Conservation (phyloP, 2,888 invertebrate genomes). For the Rhagonycha fulva region DNA sequence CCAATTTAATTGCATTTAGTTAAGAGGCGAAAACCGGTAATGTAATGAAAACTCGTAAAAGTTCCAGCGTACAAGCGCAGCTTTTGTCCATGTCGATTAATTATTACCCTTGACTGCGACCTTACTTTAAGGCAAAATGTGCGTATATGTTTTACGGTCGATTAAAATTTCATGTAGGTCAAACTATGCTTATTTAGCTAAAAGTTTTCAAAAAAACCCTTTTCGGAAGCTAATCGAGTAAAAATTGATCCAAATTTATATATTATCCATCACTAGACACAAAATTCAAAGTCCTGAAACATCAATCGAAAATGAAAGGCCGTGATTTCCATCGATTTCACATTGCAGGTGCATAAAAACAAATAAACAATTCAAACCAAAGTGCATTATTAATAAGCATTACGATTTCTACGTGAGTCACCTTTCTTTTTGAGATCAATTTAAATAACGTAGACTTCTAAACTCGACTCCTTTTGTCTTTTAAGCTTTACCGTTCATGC, state of each 20-base stretch:
- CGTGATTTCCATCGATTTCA: background rate
- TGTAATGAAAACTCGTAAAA: conserved; percentile 18
- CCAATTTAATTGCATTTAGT: conserved; percentile 1
- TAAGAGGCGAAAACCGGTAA: conserved; percentile 8
- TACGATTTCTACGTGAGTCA: background rate
- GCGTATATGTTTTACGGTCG: conserved; percentile 8
- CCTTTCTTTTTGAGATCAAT: background rate
- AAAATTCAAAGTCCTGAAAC: background rate
- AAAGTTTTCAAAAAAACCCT: background rate
- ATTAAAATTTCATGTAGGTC: conserved; percentile 3
- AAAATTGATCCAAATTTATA: conserved; percentile 1
- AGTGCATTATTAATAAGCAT: background rate
- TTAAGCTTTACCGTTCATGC: background rate
- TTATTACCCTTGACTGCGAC: conserved; percentile 7
- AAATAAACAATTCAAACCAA: background rate
- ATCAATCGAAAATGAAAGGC: background rate
- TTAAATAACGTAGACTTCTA: background rate
- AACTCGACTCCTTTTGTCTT: background rate
- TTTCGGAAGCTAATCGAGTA: conserved; percentile 1
- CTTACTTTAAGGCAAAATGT: conserved; percentile 5
- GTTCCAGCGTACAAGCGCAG: background rate
- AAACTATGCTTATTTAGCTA: conserved; percentile 5
- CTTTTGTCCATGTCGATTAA: conserved; percentile 11
- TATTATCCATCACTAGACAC: background rate
- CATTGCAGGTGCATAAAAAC: background rate